Conservation (phyloP, 2,797 vertebrate genomes). For the Meriones psammophilus region DNA sequence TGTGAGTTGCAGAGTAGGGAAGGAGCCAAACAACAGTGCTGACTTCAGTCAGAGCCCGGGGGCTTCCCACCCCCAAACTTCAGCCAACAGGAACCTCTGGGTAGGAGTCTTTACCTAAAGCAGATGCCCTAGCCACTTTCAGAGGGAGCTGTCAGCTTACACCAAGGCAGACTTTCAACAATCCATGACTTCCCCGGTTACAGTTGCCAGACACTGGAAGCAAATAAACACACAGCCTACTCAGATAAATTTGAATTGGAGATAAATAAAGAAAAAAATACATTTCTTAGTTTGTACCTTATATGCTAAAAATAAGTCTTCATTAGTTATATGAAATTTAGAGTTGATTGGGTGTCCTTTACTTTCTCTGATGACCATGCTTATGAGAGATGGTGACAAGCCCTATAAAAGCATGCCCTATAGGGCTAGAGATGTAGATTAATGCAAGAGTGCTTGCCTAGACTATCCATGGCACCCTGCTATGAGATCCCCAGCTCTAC, state of each 20-base stretch:
- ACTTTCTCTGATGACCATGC: conserved; percentile 35
- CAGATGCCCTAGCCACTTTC: conserved; percentile 42
- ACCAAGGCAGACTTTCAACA: conserved; percentile 12
- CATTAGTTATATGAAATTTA: conserved; percentile 45
- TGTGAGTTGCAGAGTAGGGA: neutral
- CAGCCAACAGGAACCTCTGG: conserved; percentile 49
- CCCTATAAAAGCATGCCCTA: neutral
- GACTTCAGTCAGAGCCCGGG: conserved; percentile 28
- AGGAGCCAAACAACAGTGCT: neutral
- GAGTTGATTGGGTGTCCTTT: neutral
- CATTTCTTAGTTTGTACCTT: neutral
- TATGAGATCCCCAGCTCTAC: neutral
- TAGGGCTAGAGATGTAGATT: neutral
- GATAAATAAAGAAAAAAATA: conserved; percentile 14
- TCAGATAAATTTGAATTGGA: conserved; percentile 36
- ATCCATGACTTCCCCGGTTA: neutral
- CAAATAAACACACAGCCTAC: conserved; percentile 43
- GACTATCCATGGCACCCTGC: too few species aligned
- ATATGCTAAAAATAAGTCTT: neutral
- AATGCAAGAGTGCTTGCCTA: neutral
- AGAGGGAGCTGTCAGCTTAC: neutral
- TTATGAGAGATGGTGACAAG: neutral
- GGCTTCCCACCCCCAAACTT: conserved; percentile 15
- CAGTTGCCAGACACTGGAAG: conserved; percentile 32
- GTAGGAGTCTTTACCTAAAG: conserved; percentile 53